Conservation (phyloP, 2,888 invertebrate species). For the Tetragnatha montana region DNA sequence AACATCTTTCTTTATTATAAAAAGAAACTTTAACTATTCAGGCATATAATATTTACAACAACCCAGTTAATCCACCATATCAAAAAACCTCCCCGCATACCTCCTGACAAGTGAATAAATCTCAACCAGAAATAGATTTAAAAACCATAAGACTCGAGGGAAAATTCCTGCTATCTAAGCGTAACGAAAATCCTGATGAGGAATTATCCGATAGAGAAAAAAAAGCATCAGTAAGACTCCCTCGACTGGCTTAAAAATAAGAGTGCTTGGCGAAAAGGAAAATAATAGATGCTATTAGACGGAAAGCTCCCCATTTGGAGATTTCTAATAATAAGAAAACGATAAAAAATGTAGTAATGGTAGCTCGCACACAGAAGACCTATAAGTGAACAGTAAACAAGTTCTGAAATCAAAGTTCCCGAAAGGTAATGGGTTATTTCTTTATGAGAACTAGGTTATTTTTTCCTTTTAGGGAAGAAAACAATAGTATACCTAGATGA, state of each 20-base stretch:
- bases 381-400: conserved; percentile 21
- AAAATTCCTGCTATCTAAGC: background rate
- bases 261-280: background rate
- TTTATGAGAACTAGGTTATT: background rate
- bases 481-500: background rate
- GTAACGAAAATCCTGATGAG: background rate
- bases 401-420: background rate
- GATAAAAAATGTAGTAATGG: background rate
- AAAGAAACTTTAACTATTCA: too few species aligned
- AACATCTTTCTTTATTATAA: too few species aligned
- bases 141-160: background rate
- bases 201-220: background rate
- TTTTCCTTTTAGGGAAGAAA: background rate
- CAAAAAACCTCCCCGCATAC: background rate
- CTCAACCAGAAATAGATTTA: background rate
- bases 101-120: background rate
- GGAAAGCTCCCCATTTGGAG: background rate
- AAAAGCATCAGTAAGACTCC: background rate
- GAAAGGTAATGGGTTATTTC: conserved; percentile 3
- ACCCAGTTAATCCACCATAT: background rate
- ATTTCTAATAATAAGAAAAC: background rate
- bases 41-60: too few species aligned
- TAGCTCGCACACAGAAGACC: background rate
- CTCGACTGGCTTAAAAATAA: background rate
- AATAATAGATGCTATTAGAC: conserved; percentile 14